Evolutionary conservation across 2,888 invertebrate species (phyloP), one percentile per base, ranked within the genome.

Genomic region (Leucoptera coffeella): DNA sequence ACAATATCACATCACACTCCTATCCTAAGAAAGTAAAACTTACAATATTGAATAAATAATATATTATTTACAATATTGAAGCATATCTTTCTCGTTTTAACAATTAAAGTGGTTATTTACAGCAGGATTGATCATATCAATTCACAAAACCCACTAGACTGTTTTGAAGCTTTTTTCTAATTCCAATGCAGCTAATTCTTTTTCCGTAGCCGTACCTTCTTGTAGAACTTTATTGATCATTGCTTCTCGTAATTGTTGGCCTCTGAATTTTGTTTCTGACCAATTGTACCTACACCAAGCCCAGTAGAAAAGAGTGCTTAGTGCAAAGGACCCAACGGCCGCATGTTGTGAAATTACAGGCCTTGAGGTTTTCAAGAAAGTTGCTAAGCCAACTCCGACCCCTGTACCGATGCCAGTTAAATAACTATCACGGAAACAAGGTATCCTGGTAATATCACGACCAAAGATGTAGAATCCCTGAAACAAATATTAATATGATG

Each of bases 401-500:
- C 88, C 88, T 23, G 82, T 73, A 26, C 74, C 54, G 27, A 87
- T 76, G 7, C 88, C 87, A 51, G 82, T 82, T 1, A 89, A 46
- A 42, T 84, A 82, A 46, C 85, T 85, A 41, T 78, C 79, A 33
- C 85, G 74, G 49, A 87, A 88, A 52, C 90, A 90, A 1, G 87
- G 87, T 31, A 89, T 82, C 57, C 82, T 74, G 1, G 81, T 61
- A 12, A 87, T 47, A 53, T 87, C 82, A 37, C 78, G 69, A 7
- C 86, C 86, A 50, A 85, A 85, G 26, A 86, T 38, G 8, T 73
- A 46, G 4, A 82, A 36, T 15, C 74, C 60, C 78, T 81, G 53
- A 28, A 60, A 60, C 24, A 33, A 31, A 32, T n/a, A n/a, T n/a
- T n/a, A n/a, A n/a, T n/a, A n/a, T n/a, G n/a, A n/a, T n/a, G n/a